A percentile compares a stretch with the other conserved stretches of the same genome.
These are phyloP conservation scores for Syngnathus rostellatus DNA, from an alignment of 2,797 vertebrate genomes.

Conservation along the genomic window DNA sequence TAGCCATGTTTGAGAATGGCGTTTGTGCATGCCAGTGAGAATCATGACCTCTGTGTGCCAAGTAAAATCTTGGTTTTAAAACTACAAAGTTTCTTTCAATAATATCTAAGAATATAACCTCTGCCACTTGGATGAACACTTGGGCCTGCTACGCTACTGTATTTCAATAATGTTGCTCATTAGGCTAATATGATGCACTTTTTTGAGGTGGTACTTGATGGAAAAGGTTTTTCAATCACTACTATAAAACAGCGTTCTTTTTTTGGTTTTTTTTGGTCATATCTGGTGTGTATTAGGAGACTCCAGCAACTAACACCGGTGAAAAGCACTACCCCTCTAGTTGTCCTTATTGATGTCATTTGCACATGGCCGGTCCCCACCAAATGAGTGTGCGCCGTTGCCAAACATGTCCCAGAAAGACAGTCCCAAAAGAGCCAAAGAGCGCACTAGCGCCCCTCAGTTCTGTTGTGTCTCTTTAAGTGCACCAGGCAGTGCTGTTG, in stretches of 20 bases:
- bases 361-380: background rate
- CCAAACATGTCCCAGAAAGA: background rate
- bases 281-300: too few relatives aligned
- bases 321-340: too few relatives aligned
- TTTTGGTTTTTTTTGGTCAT: too few relatives aligned
- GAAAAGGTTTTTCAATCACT: too few relatives aligned
- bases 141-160: background rate
- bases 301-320: too few relatives aligned
- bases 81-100: too few relatives aligned
- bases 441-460: background rate
- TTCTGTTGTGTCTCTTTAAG: conserved; percentile 59
- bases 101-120: too few relatives aligned
- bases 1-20: background rate
- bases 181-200: background rate
- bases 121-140: too few relatives aligned
- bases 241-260: too few relatives aligned
- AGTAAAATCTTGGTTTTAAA: too few relatives aligned
- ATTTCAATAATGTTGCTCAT: background rate
- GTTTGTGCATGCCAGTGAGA: background rate
- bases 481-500: conserved; percentile 69
- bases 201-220: background rate
- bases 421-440: background rate
- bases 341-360: too few relatives aligned
- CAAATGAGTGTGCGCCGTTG: background rate
- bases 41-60: background rate